phyloP scores from a whole-genome alignment of 1,140 invertebrate species.

The Drosophila murphyi region DNA sequence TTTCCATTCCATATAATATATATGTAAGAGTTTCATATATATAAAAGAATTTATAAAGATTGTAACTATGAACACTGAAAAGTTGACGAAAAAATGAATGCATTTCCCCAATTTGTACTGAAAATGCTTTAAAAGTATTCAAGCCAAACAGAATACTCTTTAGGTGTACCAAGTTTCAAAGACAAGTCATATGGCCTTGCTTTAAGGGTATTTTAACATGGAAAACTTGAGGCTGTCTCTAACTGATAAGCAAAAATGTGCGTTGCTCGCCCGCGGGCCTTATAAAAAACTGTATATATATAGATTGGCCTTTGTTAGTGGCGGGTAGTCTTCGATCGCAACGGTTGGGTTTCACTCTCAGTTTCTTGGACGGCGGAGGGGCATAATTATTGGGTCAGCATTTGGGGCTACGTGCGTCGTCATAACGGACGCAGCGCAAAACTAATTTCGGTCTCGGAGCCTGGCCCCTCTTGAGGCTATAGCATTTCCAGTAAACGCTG shows the following conservation, averaged over 20 bases:
- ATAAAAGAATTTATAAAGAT: too few relatives aligned
- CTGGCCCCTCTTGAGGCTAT: slow-evolving; percentile 62
- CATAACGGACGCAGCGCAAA: slow-evolving; percentile 57
- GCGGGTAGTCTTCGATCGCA: slow-evolving; percentile 2
- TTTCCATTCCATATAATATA: too few relatives aligned
- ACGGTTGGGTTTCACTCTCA: slow-evolving; percentile 71
- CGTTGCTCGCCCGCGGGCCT: slow-evolving; percentile 41
- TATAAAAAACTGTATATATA: slow-evolving; percentile 31
- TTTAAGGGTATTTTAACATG: slow-evolving; percentile 48
- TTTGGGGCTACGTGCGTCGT: slow-evolving; percentile 47
- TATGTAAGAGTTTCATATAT: too few relatives aligned
- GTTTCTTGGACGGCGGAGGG: slow-evolving; percentile 59
- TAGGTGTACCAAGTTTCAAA: not conserved
- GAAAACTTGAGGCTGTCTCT: slow-evolving; percentile 42
- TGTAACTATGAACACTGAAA: too few relatives aligned
- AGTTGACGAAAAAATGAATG: too few relatives aligned
- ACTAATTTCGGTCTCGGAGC: slow-evolving; percentile 66
- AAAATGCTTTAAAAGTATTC: too few relatives aligned
- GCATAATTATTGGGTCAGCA: slow-evolving; percentile 80
- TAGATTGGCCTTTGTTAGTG: slow-evolving; percentile 48
- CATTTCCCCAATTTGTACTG: too few relatives aligned
- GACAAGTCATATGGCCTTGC: not conserved
- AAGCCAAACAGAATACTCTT: not conserved
- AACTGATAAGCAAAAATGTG: slow-evolving; percentile 74
- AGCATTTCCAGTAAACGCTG: slow-evolving; percentile 70